These are phyloP conservation scores for Pelagia noctiluca DNA, from an alignment of 30 jellyfish, hydroid and myxozoan species.

Conservation along the genomic window DNA sequence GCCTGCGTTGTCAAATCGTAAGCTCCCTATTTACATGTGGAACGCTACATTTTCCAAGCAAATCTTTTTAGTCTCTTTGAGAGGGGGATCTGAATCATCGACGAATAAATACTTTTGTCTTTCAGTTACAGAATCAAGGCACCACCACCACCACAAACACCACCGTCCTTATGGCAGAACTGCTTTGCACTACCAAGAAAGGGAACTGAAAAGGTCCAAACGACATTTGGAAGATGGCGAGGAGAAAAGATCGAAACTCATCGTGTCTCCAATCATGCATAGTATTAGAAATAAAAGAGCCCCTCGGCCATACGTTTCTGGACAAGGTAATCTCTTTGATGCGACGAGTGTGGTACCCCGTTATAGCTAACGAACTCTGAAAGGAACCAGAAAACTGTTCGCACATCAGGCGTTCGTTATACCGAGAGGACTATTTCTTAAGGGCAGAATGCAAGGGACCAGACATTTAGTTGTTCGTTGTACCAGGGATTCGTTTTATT, in stretches of 20 bases:
- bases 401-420: too few relatives aligned
- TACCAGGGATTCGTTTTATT: too few relatives aligned
- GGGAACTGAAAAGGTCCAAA: slow-evolving; percentile 45
- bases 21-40: too few relatives aligned
- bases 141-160: slow-evolving; percentile 25
- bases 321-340: slow-evolving; percentile 59
- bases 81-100: not conserved
- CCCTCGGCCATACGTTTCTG: slow-evolving; percentile 61
- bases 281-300: slow-evolving; percentile 34
- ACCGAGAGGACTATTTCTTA: too few relatives aligned
- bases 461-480: too few relatives aligned
- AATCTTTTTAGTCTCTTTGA: too few relatives aligned
- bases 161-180: slow-evolving; percentile 11
- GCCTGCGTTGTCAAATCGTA: too few relatives aligned
- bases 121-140: slow-evolving; percentile 21
- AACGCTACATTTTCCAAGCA: too few relatives aligned
- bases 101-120: not conserved
- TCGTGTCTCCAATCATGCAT: not conserved
- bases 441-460: too few relatives aligned
- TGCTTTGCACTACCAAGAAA: slow-evolving; percentile 34
- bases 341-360: too few relatives aligned
- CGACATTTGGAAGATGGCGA: slow-evolving; percentile 41
- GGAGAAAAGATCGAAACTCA: not conserved
- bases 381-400: too few relatives aligned
- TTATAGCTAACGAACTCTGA: too few relatives aligned